Evolutionary conservation across 2,797 vertebrate species (phyloP), one percentile per base, ranked within the genome.

Genomic region (Serranus cabrilla): DNA sequence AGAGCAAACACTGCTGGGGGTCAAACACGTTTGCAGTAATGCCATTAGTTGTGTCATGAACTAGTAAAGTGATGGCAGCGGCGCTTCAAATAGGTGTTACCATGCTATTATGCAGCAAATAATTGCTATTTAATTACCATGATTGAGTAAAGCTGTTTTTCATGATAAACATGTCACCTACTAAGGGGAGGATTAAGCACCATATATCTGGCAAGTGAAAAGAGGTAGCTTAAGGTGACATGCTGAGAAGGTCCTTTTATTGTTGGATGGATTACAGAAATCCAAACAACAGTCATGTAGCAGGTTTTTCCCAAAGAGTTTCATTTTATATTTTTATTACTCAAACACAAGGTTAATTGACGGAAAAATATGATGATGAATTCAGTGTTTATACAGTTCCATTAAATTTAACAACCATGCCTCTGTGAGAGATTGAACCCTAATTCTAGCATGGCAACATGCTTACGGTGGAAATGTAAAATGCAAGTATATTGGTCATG

Each of bases 31-130:
- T 79, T 87, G 83, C 65, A 64, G 42, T 78, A 75, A 82, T 76
- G 58, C 85, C 81, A 83, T 87, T 90, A 89, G 63, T 7, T 74
- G 68, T 71, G 72, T 82, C 81, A 84, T 52, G 70, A 75, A 56
- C 72, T 68, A 62, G 79, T 61, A 43, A 54, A 50, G 40, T 62
- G 21, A 62, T 56, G 65, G 72, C 47, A 75, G 63, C 9, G 51
- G 55, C 34, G 57, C 51, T 67, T 87, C 69, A 84, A 66, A 80
- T 2, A 63, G 37, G 49, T 13, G 4, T 79, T 67, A 76, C 34
- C 74, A 73, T 37, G 16, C 37, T 55, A 54, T 80, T 67, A 86
- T 67, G 57, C 58, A 65, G 59, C 21, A 25, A 73, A 75, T 76
- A 76, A 85, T 74, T 78, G 59, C 72, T 59, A 74, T 84, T 69